Base-by-base conservation (phyloP, 2,797 vertebrate genomes). In the Poecilia picta region DNA sequence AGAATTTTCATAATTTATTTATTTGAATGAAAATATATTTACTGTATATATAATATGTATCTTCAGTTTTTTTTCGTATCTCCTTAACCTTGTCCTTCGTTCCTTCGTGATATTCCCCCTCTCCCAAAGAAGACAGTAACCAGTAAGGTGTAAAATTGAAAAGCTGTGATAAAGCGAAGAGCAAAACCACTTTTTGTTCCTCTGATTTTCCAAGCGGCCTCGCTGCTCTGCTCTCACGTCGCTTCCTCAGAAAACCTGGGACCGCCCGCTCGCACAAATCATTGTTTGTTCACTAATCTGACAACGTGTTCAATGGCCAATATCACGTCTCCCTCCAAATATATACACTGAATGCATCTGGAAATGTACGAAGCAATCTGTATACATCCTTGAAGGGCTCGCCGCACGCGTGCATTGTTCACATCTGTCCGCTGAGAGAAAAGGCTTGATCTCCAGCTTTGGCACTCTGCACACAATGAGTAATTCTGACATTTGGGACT, bases 11-110 rank as follows among this genome's bases (percentile, higher is more conserved):
- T 96, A 96, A 96, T 96, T 96, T 95, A 91, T 95, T 94, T 94
- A 91, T 95, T 94, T 94, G 93, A 95, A 95, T 95, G 95, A 96
- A 96, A 96, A 96, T 96, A 96, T 95, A 96, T 95, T 95, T 95
- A 94, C 89, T 89, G 83, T 94, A 95, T 96, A 96, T 96, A 96
- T 96, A 92, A 89, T 94, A 93, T 95, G 93, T 94, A 92, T 87
- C 91, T 94, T 95, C 88, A 62, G 91, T 95, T 83, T 83, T 78
- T 85, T 83, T 83, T 12, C 83, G 81, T 83, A 89, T 86, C 84
- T 76, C 75, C 83, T 20, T 43, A 70, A n/a, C 85, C n/a, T 89
- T 83, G 89, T 92, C 89, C 89, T 87, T 89, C 80, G 80, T 31
- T 59, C 66, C 75, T 71, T 77, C 73, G 31, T 83, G 79, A 82